A percentile compares a stretch with the other conserved stretches of the same genome.
Evolutionary conservation across 2,113 vertebrate species (phyloP).

Genomic region (Donacobius atricapilla): DNA sequence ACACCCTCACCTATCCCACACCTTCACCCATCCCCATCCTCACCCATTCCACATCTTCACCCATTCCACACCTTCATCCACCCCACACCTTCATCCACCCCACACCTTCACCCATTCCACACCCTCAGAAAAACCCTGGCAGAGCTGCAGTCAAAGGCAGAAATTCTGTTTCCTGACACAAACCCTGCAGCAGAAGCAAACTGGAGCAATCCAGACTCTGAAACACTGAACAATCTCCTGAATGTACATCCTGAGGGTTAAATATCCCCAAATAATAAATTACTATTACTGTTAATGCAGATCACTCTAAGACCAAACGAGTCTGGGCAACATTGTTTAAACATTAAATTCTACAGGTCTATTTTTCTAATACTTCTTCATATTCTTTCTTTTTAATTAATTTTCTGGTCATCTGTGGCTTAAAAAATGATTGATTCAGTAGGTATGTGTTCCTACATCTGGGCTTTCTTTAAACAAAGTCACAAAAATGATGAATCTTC

Average conservation of each 20-base stretch:
- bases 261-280: constrained; percentile 8
- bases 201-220: not conserved
- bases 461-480: constrained; percentile 21
- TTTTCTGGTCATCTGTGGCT: constrained; percentile 4
- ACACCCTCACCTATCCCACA: not conserved
- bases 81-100: not conserved
- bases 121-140: not conserved
- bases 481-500: not conserved
- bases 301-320: not conserved
- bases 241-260: not conserved
- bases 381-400: not conserved
- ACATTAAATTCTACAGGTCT: not conserved
- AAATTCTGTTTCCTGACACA: not conserved
- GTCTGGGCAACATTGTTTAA: not conserved
- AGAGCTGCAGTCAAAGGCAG: not conserved
- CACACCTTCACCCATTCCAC: no score
- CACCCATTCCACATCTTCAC: not conserved
- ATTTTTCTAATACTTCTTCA: not conserved
- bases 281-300: not conserved
- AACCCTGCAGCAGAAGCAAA: not conserved
- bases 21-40: not conserved
- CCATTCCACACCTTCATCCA: not conserved
- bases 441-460: not conserved
- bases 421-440: not conserved
- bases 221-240: not conserved